phyloP scores from a whole-genome alignment of 1,140 invertebrate species.

The Notospermus geniculatus region DNA sequence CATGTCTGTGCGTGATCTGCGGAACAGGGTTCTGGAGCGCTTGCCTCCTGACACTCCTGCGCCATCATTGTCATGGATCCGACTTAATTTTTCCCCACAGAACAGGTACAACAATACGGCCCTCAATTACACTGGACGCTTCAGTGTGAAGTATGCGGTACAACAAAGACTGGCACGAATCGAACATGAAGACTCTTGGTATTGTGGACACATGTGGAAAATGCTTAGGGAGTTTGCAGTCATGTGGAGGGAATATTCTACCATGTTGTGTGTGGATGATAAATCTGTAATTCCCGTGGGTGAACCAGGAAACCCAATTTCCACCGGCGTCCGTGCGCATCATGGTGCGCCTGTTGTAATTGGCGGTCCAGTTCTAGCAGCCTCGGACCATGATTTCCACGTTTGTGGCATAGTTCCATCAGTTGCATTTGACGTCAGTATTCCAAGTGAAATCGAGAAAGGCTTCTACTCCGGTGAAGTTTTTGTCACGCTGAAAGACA shows the following conservation, averaged over 20 bases:
- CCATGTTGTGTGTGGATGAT: not conserved
- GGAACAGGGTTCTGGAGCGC: too few relatives aligned
- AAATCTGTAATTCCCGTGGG: not conserved
- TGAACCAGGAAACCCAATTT: not conserved
- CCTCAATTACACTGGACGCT: too few relatives aligned
- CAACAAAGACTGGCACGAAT: too few relatives aligned
- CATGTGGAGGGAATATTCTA: not conserved
- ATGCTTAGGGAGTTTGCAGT: not conserved
- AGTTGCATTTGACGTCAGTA: not conserved
- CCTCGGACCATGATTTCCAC: conserved; percentile 2
- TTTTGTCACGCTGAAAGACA: not conserved
- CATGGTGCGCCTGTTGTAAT: not conserved
- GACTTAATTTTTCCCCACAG: too few relatives aligned
- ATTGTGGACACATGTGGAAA: too few relatives aligned
- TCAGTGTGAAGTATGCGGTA: too few relatives aligned
- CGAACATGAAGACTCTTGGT: too few relatives aligned
- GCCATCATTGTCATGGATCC: too few relatives aligned
- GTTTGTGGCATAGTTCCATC: not conserved
- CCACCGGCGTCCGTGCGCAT: not conserved
- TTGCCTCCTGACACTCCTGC: too few relatives aligned
- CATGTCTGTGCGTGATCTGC: too few relatives aligned
- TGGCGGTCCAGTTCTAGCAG: not conserved
- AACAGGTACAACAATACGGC: too few relatives aligned
- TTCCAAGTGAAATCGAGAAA: not conserved
- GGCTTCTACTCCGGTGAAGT: not conserved